Evolutionary conservation across 2,888 invertebrate species (phyloP), one percentile per base, ranked within the genome.

Genomic region (Junonia oenone): DNA sequence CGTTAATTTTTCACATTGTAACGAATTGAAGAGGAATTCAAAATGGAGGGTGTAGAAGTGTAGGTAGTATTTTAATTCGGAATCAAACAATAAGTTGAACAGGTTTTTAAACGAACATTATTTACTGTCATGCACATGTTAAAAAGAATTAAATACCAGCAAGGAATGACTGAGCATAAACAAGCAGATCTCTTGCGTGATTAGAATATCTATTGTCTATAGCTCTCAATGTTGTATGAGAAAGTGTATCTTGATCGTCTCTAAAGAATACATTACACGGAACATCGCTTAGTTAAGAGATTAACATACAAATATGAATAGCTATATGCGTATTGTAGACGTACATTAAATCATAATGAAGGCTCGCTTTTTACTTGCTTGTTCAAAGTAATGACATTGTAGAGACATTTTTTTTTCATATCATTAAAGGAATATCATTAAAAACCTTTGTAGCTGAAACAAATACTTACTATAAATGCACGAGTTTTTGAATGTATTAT

Each of bases 141-240:
- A 33, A 26, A 51, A 17, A 45, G 29, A 48, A 45, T 27, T 46
- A 43, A 40, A 56, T 53, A 47, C 45, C 17, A 37, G 43, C 51
- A 50, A 33, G 19, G 35, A 53, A 40, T 63, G 59, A 61, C 83
- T 81, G 78, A 76, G 78, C 66, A 68, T 64, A 63, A 75, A 74
- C 69, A 69, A n/a, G 70, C 66, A 69, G 72, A 79, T 76, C 73
- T 70, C 68, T 73, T 69, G 67, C 77, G 71, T 67, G 75, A 79
- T 82, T 78, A 77, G 71, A 76, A 77, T 71, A 62, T 57, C 70
- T 72, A 79, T 84, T 83, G 82, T 84, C 79, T 81, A 75, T 78
- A 80, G 74, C 71, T 74, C 61, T 61, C 56, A 61, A 62, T 61
- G 54, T 57, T 38, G 19, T 43, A 43, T 43, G 27, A 48, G 19